These are phyloP conservation scores for Ifrita kowaldi DNA, from an alignment of 2,113 vertebrate genomes.

Conservation along the genomic window DNA sequence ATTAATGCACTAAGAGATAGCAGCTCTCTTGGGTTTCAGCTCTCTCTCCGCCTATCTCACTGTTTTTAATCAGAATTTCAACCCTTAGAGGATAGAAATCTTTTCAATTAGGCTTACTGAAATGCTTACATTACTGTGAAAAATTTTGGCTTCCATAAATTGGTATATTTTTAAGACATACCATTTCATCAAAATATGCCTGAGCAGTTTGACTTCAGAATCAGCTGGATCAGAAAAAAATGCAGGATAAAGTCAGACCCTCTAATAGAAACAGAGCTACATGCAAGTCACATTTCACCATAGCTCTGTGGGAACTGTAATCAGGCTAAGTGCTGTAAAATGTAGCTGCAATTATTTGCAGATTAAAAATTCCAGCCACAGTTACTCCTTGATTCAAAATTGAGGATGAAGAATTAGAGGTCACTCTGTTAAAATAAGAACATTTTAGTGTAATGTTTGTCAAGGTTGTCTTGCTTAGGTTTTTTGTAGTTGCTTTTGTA, in stretches of 20 bases:
- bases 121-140: not conserved
- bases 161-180: not conserved
- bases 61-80: not conserved
- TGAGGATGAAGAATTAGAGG: not conserved
- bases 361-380: slow-evolving; percentile 36
- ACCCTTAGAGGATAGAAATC: not conserved
- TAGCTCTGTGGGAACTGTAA: slow-evolving; percentile 46
- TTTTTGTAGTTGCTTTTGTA: not conserved
- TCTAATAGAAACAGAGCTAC: not conserved
- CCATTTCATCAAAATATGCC: not conserved
- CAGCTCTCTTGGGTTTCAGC: not conserved
- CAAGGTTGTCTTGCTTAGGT: not conserved
- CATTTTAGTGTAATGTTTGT: not conserved
- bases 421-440: not conserved
- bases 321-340: slow-evolving; percentile 56
- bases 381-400: slow-evolving; percentile 8
- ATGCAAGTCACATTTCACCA: slow-evolving; percentile 11
- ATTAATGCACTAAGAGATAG: not conserved
- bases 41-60: not conserved
- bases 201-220: not conserved
- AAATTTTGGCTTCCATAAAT: not conserved
- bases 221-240: not conserved
- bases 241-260: not conserved
- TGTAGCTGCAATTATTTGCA: slow-evolving; percentile 45
- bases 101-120: not conserved